Conservation (phyloP, 2,113 vertebrate species). For the Oreocharis arfaki region DNA sequence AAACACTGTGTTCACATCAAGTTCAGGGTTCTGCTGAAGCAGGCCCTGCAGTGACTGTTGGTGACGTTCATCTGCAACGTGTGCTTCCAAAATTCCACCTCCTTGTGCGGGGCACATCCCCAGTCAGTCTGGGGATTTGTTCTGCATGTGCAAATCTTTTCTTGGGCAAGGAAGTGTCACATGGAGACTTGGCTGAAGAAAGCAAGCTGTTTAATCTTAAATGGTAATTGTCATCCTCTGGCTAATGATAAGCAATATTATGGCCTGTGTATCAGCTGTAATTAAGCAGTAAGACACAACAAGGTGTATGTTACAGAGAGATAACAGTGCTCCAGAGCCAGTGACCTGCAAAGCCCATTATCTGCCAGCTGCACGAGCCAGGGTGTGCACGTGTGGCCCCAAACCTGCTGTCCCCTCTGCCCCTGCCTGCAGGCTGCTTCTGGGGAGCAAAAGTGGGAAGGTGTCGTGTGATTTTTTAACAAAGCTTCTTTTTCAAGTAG, state of each 20-base stretch:
- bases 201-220: slow-evolving; percentile 49
- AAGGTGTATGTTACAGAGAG: slow-evolving; percentile 58
- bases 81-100: not conserved
- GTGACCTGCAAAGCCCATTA: slow-evolving; percentile 53
- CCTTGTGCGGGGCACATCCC: not conserved
- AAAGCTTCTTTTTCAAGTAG: not conserved
- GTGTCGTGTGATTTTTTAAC: not conserved
- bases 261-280: slow-evolving; percentile 23
- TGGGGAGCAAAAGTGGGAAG: not conserved
- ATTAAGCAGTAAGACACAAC: slow-evolving; percentile 56
- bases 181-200: slow-evolving; percentile 31
- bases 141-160: slow-evolving; percentile 54
- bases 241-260: slow-evolving; percentile 59
- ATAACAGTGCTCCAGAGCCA: slow-evolving; percentile 41
- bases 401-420: not conserved
- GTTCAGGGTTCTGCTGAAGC: not conserved
- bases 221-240: slow-evolving; percentile 58
- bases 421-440: not conserved
- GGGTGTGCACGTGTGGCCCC: not conserved
- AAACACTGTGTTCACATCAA: not conserved
- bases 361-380: slow-evolving; percentile 18
- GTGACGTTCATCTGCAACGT: not conserved
- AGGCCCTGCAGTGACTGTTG: not conserved
- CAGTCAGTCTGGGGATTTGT: slow-evolving; percentile 32
- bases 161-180: slow-evolving; percentile 26